Evolutionary conservation across 1,140 invertebrate genomes (phyloP).

Genomic region (Caenorhabditis latens): DNA sequence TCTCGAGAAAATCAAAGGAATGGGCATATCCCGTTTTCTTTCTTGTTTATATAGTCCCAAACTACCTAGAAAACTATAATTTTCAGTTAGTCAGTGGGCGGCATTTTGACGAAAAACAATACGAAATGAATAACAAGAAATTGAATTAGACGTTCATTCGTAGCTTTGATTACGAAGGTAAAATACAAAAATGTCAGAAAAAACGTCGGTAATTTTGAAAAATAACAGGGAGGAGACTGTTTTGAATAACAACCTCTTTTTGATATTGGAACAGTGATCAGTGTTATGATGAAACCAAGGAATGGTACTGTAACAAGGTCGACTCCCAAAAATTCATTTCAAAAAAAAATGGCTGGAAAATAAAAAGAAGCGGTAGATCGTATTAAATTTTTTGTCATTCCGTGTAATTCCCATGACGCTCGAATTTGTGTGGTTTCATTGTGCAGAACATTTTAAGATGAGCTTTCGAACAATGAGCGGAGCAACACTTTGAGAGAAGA

Average conservation of each 20-base stretch:
- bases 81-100: not conserved
- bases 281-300: too few relatives aligned
- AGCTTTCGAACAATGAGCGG: constrained; percentile 17
- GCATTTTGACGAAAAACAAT: not conserved
- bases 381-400: not conserved
- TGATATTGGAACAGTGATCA: too few relatives aligned
- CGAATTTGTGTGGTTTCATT: not conserved
- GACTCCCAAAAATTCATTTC: too few relatives aligned
- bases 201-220: not conserved
- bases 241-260: too few relatives aligned
- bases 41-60: not conserved
- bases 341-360: too few relatives aligned
- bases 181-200: not conserved
- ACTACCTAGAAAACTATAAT: not conserved
- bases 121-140: constrained; percentile 1
- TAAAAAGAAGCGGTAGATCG: too few relatives aligned
- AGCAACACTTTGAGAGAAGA: not conserved
- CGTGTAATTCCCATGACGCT: not conserved
- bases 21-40: too few relatives aligned
- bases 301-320: too few relatives aligned
- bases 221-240: too few relatives aligned
- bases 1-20: too few relatives aligned
- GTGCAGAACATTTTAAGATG: constrained; percentile 32
- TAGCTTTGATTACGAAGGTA: not conserved
- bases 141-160: not conserved